Percentiles rank a stretch among this genome's conserved stretches.
phyloP scores from a whole-genome alignment of 2,113 vertebrate genomes.

The Phodopus roborovskii region DNA sequence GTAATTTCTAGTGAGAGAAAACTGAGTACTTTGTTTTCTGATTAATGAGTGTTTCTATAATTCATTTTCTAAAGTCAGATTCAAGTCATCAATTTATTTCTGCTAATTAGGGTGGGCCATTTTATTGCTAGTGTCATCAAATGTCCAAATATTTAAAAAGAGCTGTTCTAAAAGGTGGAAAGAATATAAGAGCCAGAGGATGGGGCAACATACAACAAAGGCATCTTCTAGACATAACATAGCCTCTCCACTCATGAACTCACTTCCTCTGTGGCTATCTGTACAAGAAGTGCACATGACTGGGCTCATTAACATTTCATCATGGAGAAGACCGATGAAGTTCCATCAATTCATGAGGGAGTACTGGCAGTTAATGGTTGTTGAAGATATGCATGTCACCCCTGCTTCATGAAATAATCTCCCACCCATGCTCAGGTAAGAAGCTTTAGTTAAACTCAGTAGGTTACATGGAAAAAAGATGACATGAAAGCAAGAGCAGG shows the following conservation, averaged over 20 bases:
- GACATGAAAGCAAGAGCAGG: background rate
- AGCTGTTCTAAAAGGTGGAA: background rate
- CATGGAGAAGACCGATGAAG: background rate
- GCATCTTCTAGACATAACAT: background rate
- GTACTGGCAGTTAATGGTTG: background rate
- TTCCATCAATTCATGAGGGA: background rate
- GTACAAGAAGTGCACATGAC: background rate
- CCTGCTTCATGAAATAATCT: background rate
- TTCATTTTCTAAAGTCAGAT: background rate
- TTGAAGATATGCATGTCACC: background rate
- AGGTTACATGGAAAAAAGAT: background rate
- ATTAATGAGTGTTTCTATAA: conserved; percentile 26
- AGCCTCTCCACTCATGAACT: background rate
- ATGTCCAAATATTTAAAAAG: background rate
- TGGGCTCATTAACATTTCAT: background rate
- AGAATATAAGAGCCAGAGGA: background rate
- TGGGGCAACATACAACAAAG: background rate
- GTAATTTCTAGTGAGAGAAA: background rate
- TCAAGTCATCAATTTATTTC: background rate
- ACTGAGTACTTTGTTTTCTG: background rate
- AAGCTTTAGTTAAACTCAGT: background rate
- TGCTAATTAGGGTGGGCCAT: background rate
- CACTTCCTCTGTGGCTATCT: background rate
- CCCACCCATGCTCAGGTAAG: background rate
- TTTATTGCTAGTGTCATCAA: conserved; percentile 6